Conservation (phyloP, 92 coral and sea anemone species). For the Epizoanthus stellaris region DNA sequence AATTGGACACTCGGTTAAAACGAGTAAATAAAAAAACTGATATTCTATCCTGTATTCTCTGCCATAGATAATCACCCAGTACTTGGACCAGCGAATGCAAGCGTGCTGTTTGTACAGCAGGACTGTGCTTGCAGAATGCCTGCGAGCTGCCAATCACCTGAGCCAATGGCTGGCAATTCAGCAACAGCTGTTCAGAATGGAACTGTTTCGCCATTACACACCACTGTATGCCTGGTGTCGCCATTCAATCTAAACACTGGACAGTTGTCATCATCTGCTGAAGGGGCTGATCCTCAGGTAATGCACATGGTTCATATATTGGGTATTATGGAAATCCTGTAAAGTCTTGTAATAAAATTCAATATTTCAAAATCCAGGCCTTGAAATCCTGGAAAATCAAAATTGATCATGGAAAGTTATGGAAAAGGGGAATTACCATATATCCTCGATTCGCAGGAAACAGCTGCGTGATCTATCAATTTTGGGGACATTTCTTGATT, state of each 20-base stretch:
- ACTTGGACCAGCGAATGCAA: neutral
- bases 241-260: constrained; percentile 46
- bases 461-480: no score
- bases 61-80: constrained; percentile 9
- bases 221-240: constrained; percentile 40
- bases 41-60: neutral
- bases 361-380: no score
- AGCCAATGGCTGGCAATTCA: neutral
- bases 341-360: no score
- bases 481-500: no score
- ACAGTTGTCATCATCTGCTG: constrained; percentile 4
- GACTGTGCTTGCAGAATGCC: constrained; percentile 9
- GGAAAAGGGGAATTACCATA: no score
- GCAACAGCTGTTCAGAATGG: constrained; percentile 33
- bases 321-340: neutral
- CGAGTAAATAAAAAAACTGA: no score
- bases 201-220: neutral
- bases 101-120: neutral
- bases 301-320: neutral
- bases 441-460: no score
- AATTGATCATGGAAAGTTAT: no score
- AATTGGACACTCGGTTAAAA: no score
- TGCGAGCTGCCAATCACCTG: neutral
- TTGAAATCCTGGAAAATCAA: no score
- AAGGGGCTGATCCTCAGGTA: constrained; percentile 47